Base-by-base conservation (phyloP, 2,888 invertebrate genomes). In the Slavum lentiscoides region DNA sequence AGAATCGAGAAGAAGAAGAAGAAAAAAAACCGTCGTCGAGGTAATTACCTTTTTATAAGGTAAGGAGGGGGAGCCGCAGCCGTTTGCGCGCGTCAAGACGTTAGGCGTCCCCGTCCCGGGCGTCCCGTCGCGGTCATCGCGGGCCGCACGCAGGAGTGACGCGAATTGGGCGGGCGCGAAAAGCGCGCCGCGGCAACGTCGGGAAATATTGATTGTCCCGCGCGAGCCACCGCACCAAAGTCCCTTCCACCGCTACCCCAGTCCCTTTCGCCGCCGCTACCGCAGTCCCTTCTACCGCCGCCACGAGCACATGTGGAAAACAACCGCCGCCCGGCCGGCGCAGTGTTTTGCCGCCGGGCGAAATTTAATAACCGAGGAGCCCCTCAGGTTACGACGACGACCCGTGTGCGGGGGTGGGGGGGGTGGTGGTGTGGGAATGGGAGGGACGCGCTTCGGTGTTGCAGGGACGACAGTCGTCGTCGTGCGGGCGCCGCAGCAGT, bases 171-270 rank as follows among this genome's bases (percentile, higher is more conserved):
- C 49, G 49, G 49, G 13, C 43, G 49, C 49, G 49, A 49, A 49
- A 49, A 55, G 70, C 72, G 53, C 72, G 58, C 80, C 70, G 39
- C 43, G 80, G 80, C 80, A 80, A 80, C 80, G 80, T 80, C 70
- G 80, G 80, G 80, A 80, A 80, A 80, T 80, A 80, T 80, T 80
- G 80, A 80, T 80, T 80, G 70, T 55, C 39, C 80, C 72, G 61
- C 72, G 37, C 59, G 59, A 66, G 19, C 43, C 43, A 9, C 39
- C n/a, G n/a, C 58, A 8, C 49, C 30, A 6, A 55, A 21, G 30
- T 30, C 30, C 30, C 30, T 30, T 30, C 43, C 58, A 37, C 43
- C 43, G 43, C n/a, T n/a, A n/a, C n/a, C n/a, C n/a, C n/a, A n/a
- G n/a, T n/a, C n/a, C n/a, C n/a, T n/a, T n/a, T n/a, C n/a, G 19